phyloP scores from a whole-genome alignment of 2,113 vertebrate genomes.

The Morone chrysops region DNA sequence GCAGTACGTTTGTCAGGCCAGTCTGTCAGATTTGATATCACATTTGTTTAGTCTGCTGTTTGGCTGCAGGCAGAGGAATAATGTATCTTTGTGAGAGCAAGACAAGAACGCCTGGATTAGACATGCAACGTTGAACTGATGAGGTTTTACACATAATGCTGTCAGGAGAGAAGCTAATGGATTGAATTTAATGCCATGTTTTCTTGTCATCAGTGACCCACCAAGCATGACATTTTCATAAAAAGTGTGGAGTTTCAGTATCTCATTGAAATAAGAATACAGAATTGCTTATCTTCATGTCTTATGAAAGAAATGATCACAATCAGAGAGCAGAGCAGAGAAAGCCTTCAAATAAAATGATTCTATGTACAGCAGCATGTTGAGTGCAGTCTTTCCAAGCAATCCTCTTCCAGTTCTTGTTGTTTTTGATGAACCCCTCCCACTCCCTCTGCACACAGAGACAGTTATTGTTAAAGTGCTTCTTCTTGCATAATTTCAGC shows the following conservation, averaged over 20 bases:
- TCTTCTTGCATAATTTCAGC: slow-evolving; percentile 51
- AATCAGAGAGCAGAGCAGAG: background rate
- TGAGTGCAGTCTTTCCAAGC: slow-evolving; percentile 12
- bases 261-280: background rate
- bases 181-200: slow-evolving; percentile 33
- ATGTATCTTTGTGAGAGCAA: slow-evolving; percentile 36
- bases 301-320: slow-evolving; percentile 11
- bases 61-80: slow-evolving; percentile 55
- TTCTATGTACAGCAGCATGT: slow-evolving; percentile 8
- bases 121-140: slow-evolving; percentile 54
- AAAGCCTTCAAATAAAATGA: slow-evolving; percentile 1
- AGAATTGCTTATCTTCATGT: slow-evolving; percentile 1
- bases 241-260: slow-evolving; percentile 3
- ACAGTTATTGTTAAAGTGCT: slow-evolving; percentile 46
- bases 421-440: slow-evolving; percentile 38
- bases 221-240: slow-evolving; percentile 27
- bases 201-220: slow-evolving; percentile 36
- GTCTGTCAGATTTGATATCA: slow-evolving; percentile 61
- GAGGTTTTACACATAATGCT: slow-evolving; percentile 51
- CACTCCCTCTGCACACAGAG: slow-evolving; percentile 35
- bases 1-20: slow-evolving; percentile 23
- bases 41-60: slow-evolving; percentile 43
- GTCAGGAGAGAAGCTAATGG: slow-evolving; percentile 52
- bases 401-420: slow-evolving; percentile 29
- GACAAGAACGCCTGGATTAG: slow-evolving; percentile 40